Base-by-base conservation (phyloP, 2,113 vertebrate genomes). In the Orientallactaga bullata region DNA sequence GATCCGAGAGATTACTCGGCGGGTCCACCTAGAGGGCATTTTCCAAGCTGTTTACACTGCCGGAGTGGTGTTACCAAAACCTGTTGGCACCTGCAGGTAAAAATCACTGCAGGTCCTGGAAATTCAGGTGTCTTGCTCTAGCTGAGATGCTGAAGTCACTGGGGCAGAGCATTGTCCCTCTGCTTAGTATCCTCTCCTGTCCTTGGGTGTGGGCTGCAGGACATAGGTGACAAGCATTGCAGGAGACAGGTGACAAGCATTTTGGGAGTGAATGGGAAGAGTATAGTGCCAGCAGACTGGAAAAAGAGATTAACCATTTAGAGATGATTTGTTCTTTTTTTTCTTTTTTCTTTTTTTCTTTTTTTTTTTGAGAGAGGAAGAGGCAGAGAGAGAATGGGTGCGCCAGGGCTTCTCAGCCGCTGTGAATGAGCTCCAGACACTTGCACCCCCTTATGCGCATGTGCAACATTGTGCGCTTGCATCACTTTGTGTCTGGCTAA, bases 21-120 rank as follows among this genome's bases (percentile, higher is more conserved):
- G 99, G 93, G 99, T 99, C 87, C 99, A 99, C 94, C 98, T 99
- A 83, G 99, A 99, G 98, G 99, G 99, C 42, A 99, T 99, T 97
- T 99, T 99, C 94, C 99, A 99, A 98, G 99, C 99, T 1, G 99
- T 99, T 69, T 99, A 99, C 97, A 99, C 99, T 10, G 99, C 99
- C 0, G 99, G 99, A 16, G 99, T 99, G 93, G 99, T 99, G 7
- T 98, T 99, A 96, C 99, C 99, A 76, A 99, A 99, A 97, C 99
- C 99, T 32, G 99, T 99, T 71, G 99, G 99, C 94, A 99, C 99
- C 32, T 99, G 99, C 98, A 99, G 99, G 99, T 99, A 95, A 85
- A 97, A 32, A 87, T 83, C 55, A 66, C 55, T 37, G 17, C 6
- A 32, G n/a, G 12, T 78, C 26, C 47, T 51, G 6, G 4, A 11